phyloP scores from a whole-genome alignment of 1,140 invertebrate genomes.

The Megathymus violae region DNA sequence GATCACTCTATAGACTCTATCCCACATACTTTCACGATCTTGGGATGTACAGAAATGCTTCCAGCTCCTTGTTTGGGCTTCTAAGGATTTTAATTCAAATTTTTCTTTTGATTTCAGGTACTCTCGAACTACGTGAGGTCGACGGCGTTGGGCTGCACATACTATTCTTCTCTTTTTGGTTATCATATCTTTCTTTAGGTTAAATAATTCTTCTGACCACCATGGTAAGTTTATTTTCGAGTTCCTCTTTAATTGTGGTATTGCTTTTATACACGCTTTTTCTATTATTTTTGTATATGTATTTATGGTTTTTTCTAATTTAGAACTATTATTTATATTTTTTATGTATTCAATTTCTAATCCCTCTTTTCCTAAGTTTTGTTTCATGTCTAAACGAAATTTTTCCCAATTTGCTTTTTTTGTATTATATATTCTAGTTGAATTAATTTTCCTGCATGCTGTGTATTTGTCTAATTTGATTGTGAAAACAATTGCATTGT shows the following conservation, averaged over 20 bases:
- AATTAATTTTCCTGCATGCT: not conserved
- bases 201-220: not conserved
- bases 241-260: not conserved
- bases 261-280: not conserved
- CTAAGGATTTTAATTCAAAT: not conserved
- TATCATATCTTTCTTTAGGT: not conserved
- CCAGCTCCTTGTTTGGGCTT: not conserved
- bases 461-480: not conserved
- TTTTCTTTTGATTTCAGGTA: not conserved
- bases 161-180: not conserved
- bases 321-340: not conserved
- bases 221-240: not conserved
- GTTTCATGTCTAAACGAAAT: not conserved
- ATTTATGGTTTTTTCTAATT: not conserved
- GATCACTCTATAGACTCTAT: not conserved
- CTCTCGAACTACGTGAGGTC: not conserved
- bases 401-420: slow-evolving; percentile 6
- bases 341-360: not conserved
- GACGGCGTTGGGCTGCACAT: not conserved
- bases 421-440: slow-evolving; percentile 6
- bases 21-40: not conserved
- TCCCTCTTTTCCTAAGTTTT: not conserved
- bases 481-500: slow-evolving; percentile 18
- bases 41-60: not conserved
- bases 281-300: not conserved